phyloP scores from a whole-genome alignment of 1,140 invertebrate species.

The Cotesia chilonis region DNA sequence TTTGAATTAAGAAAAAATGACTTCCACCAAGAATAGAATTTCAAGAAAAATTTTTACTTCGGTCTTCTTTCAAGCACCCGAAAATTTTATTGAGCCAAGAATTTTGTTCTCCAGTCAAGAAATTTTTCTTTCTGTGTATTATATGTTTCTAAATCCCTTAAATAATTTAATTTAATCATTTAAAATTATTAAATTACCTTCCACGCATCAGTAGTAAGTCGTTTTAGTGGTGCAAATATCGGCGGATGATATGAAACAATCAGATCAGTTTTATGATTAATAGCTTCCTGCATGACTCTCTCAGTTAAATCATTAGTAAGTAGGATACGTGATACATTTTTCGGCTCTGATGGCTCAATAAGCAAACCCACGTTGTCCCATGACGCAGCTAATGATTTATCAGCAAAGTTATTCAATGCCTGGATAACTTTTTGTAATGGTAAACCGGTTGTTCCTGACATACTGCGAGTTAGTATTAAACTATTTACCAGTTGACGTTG shows the following conservation, averaged over 20 bases:
- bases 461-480: neutral
- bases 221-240: constrained; percentile 87
- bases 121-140: too few relatives aligned
- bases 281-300: constrained; percentile 86
- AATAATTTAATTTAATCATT: neutral
- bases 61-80: too few relatives aligned
- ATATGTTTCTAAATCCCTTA: too few relatives aligned
- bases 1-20: too few relatives aligned
- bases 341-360: constrained; percentile 77
- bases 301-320: constrained; percentile 96
- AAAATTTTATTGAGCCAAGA: too few relatives aligned
- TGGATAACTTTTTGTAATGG: constrained; percentile 70
- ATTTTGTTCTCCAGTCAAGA: too few relatives aligned
- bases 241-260: constrained; percentile 97
- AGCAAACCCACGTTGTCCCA: constrained; percentile 98
- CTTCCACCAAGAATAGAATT: too few relatives aligned
- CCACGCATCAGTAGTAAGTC: constrained; percentile 75
- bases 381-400: constrained; percentile 76
- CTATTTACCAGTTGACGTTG: neutral
- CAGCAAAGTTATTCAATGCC: constrained; percentile 76
- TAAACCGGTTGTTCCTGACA: constrained; percentile 55
- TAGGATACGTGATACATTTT: constrained; percentile 74
- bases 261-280: constrained; percentile 74
- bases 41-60: too few relatives aligned
- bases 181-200: constrained; percentile 69